phyloP scores from a whole-genome alignment of 2,888 invertebrate species.

The Kuschelorhynchus macadamiae region DNA sequence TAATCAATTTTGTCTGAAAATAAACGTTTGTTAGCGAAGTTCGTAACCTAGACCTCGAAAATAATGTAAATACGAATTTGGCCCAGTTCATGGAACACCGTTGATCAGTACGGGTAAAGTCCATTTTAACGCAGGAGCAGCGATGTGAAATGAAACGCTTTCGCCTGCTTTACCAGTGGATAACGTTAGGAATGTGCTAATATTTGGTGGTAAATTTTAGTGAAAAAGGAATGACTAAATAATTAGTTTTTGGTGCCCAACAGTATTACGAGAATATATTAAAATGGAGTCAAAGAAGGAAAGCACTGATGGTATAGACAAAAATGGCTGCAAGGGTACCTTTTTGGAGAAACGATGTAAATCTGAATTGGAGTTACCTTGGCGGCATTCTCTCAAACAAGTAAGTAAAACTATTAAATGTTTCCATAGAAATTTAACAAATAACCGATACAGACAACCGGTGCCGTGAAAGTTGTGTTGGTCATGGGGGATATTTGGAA shows the following conservation, averaged over 20 bases:
- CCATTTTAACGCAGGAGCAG: not conserved
- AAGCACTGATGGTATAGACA: conserved; percentile 18
- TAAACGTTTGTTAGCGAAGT: not conserved
- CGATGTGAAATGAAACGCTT: no score
- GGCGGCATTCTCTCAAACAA: conserved; percentile 36
- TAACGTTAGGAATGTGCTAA: no score
- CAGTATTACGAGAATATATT: no score
- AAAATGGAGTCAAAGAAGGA: conserved; percentile 4
- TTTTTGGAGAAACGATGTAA: conserved; percentile 16
- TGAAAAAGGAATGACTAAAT: no score
- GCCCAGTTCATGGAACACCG: conserved; percentile 11
- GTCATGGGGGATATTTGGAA: no score
- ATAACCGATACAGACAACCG: no score
- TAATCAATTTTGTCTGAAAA: no score
- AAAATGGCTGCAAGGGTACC: not conserved
- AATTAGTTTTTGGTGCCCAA: no score
- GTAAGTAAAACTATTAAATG: conserved; percentile 6
- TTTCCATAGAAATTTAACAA: not conserved
- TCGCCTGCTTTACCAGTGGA: no score
- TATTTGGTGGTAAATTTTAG: no score
- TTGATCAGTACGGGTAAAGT: not conserved
- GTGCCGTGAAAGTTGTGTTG: no score
- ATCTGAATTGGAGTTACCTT: conserved; percentile 17
- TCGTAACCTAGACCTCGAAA: conserved; percentile 24
- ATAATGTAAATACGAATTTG: not conserved